These are phyloP conservation scores for Aramus guarauna DNA, from an alignment of 2,113 vertebrate species.

Conservation along the genomic window DNA sequence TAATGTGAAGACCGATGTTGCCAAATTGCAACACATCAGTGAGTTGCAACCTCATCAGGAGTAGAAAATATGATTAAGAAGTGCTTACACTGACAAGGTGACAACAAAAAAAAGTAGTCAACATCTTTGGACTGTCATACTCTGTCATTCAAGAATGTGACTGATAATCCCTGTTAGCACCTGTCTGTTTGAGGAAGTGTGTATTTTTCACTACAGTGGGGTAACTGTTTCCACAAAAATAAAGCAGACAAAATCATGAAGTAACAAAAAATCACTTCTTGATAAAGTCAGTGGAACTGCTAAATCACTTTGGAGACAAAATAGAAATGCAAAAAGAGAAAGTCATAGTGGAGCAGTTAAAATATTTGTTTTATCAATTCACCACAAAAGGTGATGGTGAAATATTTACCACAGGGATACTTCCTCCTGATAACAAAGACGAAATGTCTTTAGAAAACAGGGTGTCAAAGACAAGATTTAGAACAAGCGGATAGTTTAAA, in stretches of 20 bases:
- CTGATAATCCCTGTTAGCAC: background rate
- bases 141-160: background rate
- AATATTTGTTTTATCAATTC: background rate
- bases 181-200: background rate
- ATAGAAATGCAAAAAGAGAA: background rate
- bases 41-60: background rate
- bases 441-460: background rate
- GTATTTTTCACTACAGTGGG: background rate
- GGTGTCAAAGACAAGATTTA: background rate
- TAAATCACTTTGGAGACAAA: background rate
- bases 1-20: background rate
- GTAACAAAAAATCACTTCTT: background rate
- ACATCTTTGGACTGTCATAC: background rate
- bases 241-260: background rate
- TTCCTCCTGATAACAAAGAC: background rate
- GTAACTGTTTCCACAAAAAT: background rate
- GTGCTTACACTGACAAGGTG: background rate
- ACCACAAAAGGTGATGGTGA: background rate
- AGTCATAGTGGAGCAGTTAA: background rate
- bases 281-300: background rate
- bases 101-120: background rate
- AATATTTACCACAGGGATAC: background rate
- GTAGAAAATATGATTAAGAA: background rate
- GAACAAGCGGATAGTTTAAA: background rate
- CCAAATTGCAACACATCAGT: background rate